phyloP scores from a whole-genome alignment of 2,113 vertebrate genomes.

The Indri indri region DNA sequence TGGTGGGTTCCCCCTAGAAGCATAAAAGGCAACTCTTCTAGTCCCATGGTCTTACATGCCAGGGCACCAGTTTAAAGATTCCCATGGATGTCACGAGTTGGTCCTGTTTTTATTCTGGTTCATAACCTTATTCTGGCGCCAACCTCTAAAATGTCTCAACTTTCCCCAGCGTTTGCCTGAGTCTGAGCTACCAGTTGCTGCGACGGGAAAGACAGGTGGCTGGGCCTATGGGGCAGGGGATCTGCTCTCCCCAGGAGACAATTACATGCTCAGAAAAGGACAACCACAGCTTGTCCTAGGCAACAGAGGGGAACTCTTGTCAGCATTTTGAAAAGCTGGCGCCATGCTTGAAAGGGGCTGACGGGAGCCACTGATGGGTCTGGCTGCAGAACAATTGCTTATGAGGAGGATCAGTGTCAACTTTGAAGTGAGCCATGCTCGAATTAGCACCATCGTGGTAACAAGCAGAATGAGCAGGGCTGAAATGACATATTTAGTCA shows the following conservation, averaged over 20 bases:
- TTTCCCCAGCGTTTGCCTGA: not conserved
- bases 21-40: not conserved
- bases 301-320: conserved; percentile 77
- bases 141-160: not conserved
- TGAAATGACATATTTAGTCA: conserved; percentile 68
- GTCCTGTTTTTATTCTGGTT: conserved; percentile 23
- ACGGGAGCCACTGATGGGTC: conserved; percentile 76
- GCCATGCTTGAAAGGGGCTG: conserved; percentile 77
- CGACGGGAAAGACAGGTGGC: conserved; percentile 58
- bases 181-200: conserved; percentile 62
- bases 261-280: conserved; percentile 66
- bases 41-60: not conserved
- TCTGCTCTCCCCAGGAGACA: conserved; percentile 67
- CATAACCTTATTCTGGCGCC: not conserved
- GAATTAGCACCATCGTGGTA: conserved; percentile 65
- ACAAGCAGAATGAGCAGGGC: conserved; percentile 60
- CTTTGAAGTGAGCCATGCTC: conserved; percentile 76
- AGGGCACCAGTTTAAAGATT: not conserved
- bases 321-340: conserved; percentile 72
- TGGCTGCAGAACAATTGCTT: conserved; percentile 75
- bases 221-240: conserved; percentile 1
- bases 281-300: conserved; percentile 68
- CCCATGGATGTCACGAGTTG: not conserved
- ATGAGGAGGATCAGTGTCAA: conserved; percentile 71
- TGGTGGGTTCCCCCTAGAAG: not conserved